Percentiles rank a stretch among this genome's conserved stretches.
Evolutionary conservation across 1,140 invertebrate genomes (phyloP).

Genomic region (Calosoma granatense): DNA sequence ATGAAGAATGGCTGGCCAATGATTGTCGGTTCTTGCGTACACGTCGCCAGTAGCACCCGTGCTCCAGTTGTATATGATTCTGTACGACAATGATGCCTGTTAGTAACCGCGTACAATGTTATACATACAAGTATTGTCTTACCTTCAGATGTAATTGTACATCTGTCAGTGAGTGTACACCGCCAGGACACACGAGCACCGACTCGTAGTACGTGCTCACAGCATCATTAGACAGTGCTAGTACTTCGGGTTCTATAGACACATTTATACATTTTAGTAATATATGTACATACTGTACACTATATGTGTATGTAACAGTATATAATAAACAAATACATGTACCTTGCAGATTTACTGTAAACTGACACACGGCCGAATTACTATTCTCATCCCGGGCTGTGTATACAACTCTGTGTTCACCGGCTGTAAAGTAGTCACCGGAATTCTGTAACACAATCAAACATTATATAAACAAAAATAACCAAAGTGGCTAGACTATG

Average conservation of each 20-base stretch:
- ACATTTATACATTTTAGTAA: constrained; percentile 11
- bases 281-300: constrained; percentile 12
- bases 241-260: no score
- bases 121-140: no score
- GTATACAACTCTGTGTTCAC: constrained; percentile 51
- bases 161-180: constrained; percentile 14
- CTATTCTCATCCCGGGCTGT: constrained; percentile 51
- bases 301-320: constrained; percentile 17
- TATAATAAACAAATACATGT: constrained; percentile 17
- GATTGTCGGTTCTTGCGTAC: neutral
- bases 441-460: constrained; percentile 37
- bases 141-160: neutral
- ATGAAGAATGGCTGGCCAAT: no score
- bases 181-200: constrained; percentile 29
- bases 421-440: constrained; percentile 44
- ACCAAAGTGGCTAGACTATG: neutral
- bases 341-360: constrained; percentile 51
- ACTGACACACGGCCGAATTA: constrained; percentile 48
- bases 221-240: constrained; percentile 7
- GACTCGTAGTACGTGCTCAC: constrained; percentile 20
- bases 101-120: neutral
- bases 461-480: constrained; percentile 12
- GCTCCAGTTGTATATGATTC: neutral
- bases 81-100: neutral
- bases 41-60: neutral